Conservation (phyloP, 92 coral and sea anemone genomes). For the Zoanthus sociatus region DNA sequence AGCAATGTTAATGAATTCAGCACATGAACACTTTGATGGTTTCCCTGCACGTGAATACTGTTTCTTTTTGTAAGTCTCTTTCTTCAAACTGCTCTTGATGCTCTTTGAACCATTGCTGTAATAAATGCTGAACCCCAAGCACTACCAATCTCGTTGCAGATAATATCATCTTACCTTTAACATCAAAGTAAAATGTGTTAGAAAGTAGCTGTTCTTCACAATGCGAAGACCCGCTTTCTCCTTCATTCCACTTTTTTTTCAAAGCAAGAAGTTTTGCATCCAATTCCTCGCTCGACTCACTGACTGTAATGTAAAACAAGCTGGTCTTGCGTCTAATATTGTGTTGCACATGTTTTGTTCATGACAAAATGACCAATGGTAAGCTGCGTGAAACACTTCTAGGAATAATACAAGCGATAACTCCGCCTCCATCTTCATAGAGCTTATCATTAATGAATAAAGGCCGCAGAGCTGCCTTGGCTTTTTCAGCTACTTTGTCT, state of each 20-base stretch:
- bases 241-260: constrained; percentile 44
- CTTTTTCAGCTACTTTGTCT: constrained; percentile 46
- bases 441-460: constrained; percentile 65
- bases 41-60: constrained; percentile 46
- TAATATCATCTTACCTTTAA: constrained; percentile 58
- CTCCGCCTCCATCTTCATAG: constrained; percentile 55
- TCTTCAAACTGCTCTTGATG: constrained; percentile 47
- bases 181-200: constrained; percentile 52
- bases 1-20: constrained; percentile 45
- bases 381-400: constrained; percentile 46
- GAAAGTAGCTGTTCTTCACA: constrained; percentile 35
- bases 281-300: constrained; percentile 54
- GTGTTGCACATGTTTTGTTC: constrained; percentile 55
- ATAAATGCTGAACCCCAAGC: constrained; percentile 62
- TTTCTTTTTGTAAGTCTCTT: constrained; percentile 43
- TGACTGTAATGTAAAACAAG: constrained; percentile 7
- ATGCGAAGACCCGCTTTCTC: too few relatives aligned
- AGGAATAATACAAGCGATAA: constrained; percentile 50
- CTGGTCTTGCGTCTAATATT: constrained; percentile 47
- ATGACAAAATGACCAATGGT: constrained; percentile 54
- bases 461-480: constrained; percentile 43
- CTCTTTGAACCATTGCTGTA: constrained; percentile 58
- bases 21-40: constrained; percentile 64
- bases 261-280: constrained; percentile 47
- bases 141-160: constrained; percentile 60